Evolutionary conservation across 2,888 invertebrate genomes (phyloP).

Genomic region (Gymnosoma rotundatum): DNA sequence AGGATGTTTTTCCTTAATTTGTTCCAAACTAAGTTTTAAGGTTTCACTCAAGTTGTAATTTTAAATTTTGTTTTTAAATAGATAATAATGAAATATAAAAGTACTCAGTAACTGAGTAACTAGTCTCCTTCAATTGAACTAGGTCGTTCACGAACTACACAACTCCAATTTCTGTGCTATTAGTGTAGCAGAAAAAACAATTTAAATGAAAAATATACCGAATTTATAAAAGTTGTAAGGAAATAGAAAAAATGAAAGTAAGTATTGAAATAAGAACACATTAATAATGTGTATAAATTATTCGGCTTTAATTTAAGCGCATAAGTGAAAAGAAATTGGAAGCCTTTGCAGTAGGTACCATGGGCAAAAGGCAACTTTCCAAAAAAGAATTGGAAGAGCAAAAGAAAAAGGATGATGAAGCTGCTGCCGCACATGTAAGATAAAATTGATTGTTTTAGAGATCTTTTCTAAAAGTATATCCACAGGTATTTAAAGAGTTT

Average conservation of each 20-base stretch:
- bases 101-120: no score
- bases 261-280: conserved; percentile 1
- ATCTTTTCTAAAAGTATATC: not conserved
- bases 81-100: no score
- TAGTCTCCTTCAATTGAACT: no score
- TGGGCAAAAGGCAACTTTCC: conserved; percentile 88
- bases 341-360: conserved; percentile 89
- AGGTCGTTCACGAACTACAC: no score
- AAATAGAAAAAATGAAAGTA: conserved; percentile 55
- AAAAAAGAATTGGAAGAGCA: conserved; percentile 93
- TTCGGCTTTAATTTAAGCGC: conserved; percentile 80
- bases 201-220: not conserved
- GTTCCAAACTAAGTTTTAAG: no score
- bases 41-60: no score
- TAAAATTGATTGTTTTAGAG: not conserved
- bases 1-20: no score
- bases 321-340: conserved; percentile 89
- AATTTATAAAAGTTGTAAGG: conserved; percentile 26
- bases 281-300: not conserved
- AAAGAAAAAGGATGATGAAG: conserved; percentile 93
- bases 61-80: no score
- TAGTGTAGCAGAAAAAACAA: not conserved
- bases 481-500: conserved; percentile 96
- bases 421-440: conserved; percentile 93
- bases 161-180: no score